Conservation (phyloP, 2,797 vertebrate genomes). For the Glossophaga mutica region DNA sequence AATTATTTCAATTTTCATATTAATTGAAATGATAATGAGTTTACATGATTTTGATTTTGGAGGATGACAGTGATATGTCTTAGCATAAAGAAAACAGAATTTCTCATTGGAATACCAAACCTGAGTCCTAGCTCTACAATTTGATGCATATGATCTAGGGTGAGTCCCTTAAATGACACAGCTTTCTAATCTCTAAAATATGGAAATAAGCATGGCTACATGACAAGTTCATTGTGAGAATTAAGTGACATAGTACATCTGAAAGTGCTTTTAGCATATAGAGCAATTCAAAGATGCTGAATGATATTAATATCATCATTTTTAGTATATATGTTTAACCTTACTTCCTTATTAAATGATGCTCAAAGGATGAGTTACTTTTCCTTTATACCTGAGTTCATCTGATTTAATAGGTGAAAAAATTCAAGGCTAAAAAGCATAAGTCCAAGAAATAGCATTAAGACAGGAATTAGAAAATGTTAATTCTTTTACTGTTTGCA, state of each 20-base stretch:
- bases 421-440: neutral
- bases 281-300: slow-evolving; percentile 19
- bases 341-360: neutral
- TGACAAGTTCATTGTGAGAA: neutral
- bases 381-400: neutral
- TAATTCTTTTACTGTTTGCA: neutral
- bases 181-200: neutral
- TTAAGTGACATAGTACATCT: neutral
- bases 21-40: neutral
- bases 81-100: neutral
- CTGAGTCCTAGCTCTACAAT: neutral
- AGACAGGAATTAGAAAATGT: neutral
- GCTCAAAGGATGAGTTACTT: neutral
- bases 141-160: neutral
- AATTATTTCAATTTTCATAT: slow-evolving; percentile 15
- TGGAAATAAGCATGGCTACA: neutral
- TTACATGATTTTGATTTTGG: neutral
- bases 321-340: neutral
- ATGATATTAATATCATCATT: neutral
- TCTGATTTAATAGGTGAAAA: neutral
- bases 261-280: neutral
- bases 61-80: neutral
- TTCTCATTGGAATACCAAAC: neutral
- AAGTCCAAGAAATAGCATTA: neutral
- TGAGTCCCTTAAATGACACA: neutral